Conservation (phyloP, 2,113 vertebrate species). For the Podocnemis expansa region DNA sequence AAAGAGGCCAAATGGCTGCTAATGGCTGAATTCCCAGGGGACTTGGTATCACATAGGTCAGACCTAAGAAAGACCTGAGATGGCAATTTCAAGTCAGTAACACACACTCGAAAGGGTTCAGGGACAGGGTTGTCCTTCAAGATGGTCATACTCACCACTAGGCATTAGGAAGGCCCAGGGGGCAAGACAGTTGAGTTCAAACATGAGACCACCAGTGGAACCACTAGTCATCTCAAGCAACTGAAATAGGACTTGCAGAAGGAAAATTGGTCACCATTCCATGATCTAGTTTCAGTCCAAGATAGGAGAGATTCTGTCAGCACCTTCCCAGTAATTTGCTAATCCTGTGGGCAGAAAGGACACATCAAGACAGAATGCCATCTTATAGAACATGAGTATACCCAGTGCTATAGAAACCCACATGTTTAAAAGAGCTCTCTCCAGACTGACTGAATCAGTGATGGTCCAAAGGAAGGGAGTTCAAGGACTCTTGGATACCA, state of each 20-base stretch:
- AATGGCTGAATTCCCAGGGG: background rate
- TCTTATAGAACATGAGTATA: no score
- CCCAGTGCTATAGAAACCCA: no score
- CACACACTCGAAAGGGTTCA: background rate
- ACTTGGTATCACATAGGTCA: background rate
- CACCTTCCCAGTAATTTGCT: background rate
- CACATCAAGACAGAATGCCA: no score
- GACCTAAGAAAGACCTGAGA: background rate
- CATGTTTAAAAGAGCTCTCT: no score
- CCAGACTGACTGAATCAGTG: no score
- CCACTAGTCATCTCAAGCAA: background rate
- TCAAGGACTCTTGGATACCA: no score
- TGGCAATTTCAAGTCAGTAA: background rate
- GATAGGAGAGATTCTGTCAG: background rate
- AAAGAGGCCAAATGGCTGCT: background rate
- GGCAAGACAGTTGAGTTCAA: background rate
- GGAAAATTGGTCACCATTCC: background rate
- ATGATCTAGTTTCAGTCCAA: background rate
- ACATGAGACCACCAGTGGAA: background rate
- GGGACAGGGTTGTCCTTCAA: background rate
- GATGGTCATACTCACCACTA: background rate
- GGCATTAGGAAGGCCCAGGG: no score
- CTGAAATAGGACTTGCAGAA: background rate
- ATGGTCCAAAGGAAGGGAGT: no score
- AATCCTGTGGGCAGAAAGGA: background rate